Evolutionary conservation across 2,888 invertebrate genomes (phyloP).

Genomic region (Platycnemis pennipes): DNA sequence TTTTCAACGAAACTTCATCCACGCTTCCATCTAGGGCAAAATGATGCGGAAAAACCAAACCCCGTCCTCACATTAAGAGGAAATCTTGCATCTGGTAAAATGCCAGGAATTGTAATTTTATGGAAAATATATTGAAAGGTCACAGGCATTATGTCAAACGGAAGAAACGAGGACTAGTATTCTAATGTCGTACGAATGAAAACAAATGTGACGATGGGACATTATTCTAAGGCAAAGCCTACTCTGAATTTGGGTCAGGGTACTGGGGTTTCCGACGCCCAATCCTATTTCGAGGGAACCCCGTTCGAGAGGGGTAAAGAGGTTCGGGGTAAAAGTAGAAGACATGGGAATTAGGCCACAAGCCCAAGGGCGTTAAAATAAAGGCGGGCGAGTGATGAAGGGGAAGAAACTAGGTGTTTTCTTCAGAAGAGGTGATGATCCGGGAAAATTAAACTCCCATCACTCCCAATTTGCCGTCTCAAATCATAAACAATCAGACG

Average conservation of each 20-base stretch:
- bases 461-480: neutral
- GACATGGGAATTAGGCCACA: neutral
- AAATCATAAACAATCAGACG: neutral
- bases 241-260: conserved; percentile 7
- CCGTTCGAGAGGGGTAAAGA: neutral
- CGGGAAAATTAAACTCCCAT: neutral
- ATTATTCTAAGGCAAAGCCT: neutral
- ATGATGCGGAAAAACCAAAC: no score
- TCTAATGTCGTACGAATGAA: neutral
- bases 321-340: neutral
- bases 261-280: neutral
- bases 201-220: neutral
- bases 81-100: no score
- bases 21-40: no score
- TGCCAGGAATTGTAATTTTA: no score
- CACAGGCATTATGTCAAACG: no score
- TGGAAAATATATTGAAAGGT: no score
- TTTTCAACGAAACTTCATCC: no score
- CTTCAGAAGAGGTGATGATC: neutral
- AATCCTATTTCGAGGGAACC: neutral
- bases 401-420: neutral
- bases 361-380: neutral
- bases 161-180: neutral
- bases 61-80: no score
- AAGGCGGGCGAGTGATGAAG: neutral